Percentiles rank a stretch among this genome's conserved stretches.
Conservation (phyloP, 2,888 invertebrate species). For the Calliopum simillimum region DNA sequence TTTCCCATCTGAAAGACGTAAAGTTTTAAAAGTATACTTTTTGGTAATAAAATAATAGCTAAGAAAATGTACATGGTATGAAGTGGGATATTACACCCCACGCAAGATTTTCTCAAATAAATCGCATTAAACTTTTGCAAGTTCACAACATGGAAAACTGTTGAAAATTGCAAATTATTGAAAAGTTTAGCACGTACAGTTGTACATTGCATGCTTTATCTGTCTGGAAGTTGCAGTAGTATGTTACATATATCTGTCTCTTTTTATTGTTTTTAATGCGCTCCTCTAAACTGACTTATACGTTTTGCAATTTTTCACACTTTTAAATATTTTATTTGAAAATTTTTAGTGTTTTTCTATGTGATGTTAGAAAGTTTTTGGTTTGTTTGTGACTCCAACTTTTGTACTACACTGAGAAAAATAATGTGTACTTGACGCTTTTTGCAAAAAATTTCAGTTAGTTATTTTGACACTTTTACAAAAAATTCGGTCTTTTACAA, state of each 20-base stretch:
- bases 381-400: too few species aligned
- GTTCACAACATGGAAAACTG: background rate
- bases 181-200: slow-evolving; percentile 17
- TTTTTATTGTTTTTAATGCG: slow-evolving; percentile 1
- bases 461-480: too few species aligned
- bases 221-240: background rate
- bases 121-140: slow-evolving; percentile 20
- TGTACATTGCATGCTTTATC: slow-evolving; percentile 3
- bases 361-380: too few species aligned
- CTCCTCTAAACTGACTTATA: too few species aligned
- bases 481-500: too few species aligned
- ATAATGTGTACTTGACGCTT: too few species aligned
- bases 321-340: slow-evolving; percentile 32
- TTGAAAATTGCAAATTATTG: slow-evolving; percentile 12
- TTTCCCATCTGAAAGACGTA: too few species aligned
- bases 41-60: too few species aligned
- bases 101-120: slow-evolving; percentile 5
- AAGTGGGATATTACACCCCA: background rate
- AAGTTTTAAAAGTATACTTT: too few species aligned
- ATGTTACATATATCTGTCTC: background rate
- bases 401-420: too few species aligned
- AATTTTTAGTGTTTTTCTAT: slow-evolving; percentile 24
- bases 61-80: background rate
- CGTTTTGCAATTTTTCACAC: slow-evolving; percentile 1
- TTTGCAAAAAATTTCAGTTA: slow-evolving; percentile 21